A percentile compares a stretch with the other conserved stretches of the same genome.
Conservation (phyloP, 2,888 invertebrate species). For the Lithophane semibrunnea region DNA sequence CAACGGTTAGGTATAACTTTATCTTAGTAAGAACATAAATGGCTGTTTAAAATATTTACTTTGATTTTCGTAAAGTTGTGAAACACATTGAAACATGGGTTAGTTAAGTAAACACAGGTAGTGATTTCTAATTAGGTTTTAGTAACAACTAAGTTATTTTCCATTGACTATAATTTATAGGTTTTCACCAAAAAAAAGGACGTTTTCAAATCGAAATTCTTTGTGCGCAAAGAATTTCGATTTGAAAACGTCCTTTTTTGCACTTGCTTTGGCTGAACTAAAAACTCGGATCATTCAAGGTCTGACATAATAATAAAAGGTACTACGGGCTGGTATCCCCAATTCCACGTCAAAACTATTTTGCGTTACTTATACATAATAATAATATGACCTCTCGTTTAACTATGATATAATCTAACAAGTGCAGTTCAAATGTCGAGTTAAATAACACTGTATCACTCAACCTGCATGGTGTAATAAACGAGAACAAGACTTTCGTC, state of each 20-base stretch:
- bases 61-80: slow-evolving; percentile 27
- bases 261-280: too few relatives aligned
- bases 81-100: slow-evolving; percentile 1
- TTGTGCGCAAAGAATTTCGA: too few relatives aligned
- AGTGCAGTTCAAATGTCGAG: slow-evolving; percentile 40
- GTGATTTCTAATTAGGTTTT: neutral
- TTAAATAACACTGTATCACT: slow-evolving; percentile 41
- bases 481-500: slow-evolving; percentile 49
- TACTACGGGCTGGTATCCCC: too few relatives aligned
- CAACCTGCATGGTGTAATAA: slow-evolving; percentile 31
- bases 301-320: slow-evolving; percentile 4
- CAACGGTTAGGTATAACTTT: slow-evolving; percentile 28
- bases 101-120: neutral
- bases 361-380: too few relatives aligned
- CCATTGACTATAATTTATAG: neutral
- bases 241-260: too few relatives aligned
- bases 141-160: neutral
- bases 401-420: slow-evolving; percentile 17
- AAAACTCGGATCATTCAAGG: slow-evolving; percentile 8
- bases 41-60: slow-evolving; percentile 4
- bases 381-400: slow-evolving; percentile 16
- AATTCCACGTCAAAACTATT: neutral
- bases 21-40: neutral
- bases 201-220: neutral
- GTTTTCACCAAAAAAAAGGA: neutral